phyloP scores from a whole-genome alignment of 1,140 invertebrate genomes.

The Spodoptera frugiperda region DNA sequence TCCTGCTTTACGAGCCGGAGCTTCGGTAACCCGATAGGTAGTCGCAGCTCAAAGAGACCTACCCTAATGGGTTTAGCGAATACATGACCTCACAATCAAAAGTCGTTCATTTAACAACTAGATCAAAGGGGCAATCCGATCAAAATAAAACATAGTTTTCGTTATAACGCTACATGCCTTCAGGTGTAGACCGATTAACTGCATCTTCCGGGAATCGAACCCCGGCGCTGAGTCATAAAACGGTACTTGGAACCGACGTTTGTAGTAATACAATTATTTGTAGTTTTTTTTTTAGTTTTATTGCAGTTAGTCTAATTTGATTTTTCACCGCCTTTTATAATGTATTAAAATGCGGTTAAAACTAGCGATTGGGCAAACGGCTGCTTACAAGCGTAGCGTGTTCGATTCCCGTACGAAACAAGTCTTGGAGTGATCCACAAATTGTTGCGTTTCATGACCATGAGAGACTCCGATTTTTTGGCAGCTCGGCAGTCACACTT shows the following conservation, averaged over 20 bases:
- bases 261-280: constrained; percentile 33
- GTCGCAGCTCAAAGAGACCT: no score
- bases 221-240: constrained; percentile 38
- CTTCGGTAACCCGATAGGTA: no score
- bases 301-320: constrained; percentile 17
- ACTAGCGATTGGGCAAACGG: no score
- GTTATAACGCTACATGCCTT: background rate
- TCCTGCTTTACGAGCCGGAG: no score
- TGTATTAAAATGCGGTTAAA: background rate
- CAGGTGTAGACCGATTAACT: constrained; percentile 24
- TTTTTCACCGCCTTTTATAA: constrained; percentile 21
- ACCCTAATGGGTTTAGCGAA: no score
- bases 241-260: constrained; percentile 22
- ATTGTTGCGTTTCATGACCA: no score
- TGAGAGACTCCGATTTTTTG: no score
- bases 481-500: no score
- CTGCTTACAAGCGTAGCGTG: background rate
- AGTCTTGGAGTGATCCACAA: no score
- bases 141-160: constrained; percentile 5
- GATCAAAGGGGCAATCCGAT: background rate
- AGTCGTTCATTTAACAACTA: background rate
- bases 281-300: constrained; percentile 11
- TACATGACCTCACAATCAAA: no score
- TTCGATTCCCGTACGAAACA: background rate
- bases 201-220: constrained; percentile 38